phyloP scores from a whole-genome alignment of 1,140 invertebrate species.

The Caenorhabditis remanei region DNA sequence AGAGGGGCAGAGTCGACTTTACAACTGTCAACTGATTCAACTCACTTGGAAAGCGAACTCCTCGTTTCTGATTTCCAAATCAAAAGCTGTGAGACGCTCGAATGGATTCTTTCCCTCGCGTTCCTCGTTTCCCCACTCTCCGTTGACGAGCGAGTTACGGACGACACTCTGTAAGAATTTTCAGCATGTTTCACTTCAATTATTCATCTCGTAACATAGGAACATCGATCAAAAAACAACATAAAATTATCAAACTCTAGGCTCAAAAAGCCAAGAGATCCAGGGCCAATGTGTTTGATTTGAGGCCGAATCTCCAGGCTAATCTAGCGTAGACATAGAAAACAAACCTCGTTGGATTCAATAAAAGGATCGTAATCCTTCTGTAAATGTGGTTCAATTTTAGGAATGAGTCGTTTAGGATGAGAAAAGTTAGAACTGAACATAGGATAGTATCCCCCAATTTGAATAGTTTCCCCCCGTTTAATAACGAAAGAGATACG shows the following conservation, averaged over 20 bases:
- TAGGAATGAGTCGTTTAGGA: background rate
- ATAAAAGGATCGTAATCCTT: conserved; percentile 61
- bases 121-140: conserved; percentile 69
- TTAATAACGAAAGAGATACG: background rate
- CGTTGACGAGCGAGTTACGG: conserved; percentile 65
- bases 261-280: conserved; percentile 1
- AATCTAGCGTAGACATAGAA: background rate
- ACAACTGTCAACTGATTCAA: background rate
- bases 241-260: conserved; percentile 32
- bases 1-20: background rate
- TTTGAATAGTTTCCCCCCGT: background rate
- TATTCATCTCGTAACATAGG: conserved; percentile 14
- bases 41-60: conserved; percentile 68
- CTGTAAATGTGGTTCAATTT: conserved; percentile 22
- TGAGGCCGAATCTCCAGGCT: conserved; percentile 15
- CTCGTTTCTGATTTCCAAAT: conserved; percentile 68
- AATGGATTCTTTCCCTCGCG: conserved; percentile 70
- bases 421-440: conserved; percentile 17
- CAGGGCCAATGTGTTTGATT: background rate
- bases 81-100: conserved; percentile 66
- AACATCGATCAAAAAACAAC: conserved; percentile 46
- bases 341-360: conserved; percentile 57
- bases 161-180: conserved; percentile 61
- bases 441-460: background rate
- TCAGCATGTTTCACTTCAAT: conserved; percentile 29